phyloP scores from a whole-genome alignment of 1,140 invertebrate species.

The Saxidomus purpurata region DNA sequence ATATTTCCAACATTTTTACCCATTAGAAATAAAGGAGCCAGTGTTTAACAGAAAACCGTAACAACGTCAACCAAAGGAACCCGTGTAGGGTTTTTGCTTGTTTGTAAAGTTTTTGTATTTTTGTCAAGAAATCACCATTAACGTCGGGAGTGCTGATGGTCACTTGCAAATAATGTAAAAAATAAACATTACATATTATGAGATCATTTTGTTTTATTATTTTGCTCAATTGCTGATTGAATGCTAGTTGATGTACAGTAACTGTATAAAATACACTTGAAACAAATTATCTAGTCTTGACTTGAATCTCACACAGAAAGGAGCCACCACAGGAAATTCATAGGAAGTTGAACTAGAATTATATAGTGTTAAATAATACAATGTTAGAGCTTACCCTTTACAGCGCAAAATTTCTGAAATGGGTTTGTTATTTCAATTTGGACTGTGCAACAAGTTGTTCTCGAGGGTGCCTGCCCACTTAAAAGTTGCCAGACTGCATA shows the following conservation, averaged over 20 bases:
- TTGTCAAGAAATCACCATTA: constrained; percentile 58
- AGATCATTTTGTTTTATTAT: constrained; percentile 63
- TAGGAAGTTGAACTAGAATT: no score
- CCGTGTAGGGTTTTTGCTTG: not conserved
- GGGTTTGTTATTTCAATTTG: no score
- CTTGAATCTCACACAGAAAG: not conserved
- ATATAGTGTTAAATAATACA: no score
- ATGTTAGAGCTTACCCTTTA: no score
- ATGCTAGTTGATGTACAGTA: constrained; percentile 65
- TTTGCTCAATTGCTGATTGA: constrained; percentile 66
- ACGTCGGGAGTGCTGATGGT: constrained; percentile 60
- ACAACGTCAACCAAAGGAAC: constrained; percentile 28
- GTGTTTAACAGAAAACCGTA: not conserved
- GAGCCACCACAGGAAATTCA: no score
- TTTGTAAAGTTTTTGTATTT: constrained; percentile 61
- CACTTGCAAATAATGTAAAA: constrained; percentile 70
- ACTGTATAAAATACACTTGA: constrained; percentile 59
- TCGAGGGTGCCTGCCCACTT: no score
- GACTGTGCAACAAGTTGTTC: no score
- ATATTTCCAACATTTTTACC: constrained; percentile 65
- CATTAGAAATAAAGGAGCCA: constrained; percentile 38
- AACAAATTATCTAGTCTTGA: constrained; percentile 40
- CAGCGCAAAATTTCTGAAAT: no score
- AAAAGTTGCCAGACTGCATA: no score
- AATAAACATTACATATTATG: constrained; percentile 64